Base-by-base conservation (phyloP, 2,797 vertebrate genomes). In the Sylvia borin region DNA sequence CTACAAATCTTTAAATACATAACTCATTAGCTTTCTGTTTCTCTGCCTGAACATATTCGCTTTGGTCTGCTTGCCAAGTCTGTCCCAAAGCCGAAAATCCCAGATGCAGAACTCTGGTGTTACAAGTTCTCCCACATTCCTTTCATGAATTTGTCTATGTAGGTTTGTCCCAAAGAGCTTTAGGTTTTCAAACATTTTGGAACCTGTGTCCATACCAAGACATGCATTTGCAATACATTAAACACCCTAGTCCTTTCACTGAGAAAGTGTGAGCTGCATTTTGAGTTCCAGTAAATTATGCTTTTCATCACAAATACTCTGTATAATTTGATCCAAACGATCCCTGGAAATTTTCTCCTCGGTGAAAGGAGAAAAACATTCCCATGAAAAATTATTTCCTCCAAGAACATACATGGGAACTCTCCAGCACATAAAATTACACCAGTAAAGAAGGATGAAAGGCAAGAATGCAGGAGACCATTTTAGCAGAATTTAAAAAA, bases 321-420 rank as follows among this genome's bases (percentile, higher is more conserved):
- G 34, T 40, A 64, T 43, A 1, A 73, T 79, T 94, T 93, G 77
- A 95, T 94, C 80, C 75, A 93, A 93, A 83, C 77, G 67, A 92
- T 54, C 78, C 50, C 89, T 85, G 72, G 81, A 92, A 96, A 92
- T 60, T 53, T 71, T 47, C 34, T 92, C 38, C 50, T 88, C 0
- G 0, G 64, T 83, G 84, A 95, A 94, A 93, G 57, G 50, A 87
- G 38, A 91, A 95, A 93, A 93, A 90, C 47, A 79, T 61, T 85
- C 60, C 45, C 64, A 74, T 77, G 74, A 95, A 95, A 95, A 95
- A 93, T 80, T 71, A 87, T 82, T 95, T 92, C 93, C 92, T 94
- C 61, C 57, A 82, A 71, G 83, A 95, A 92, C 67, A 87, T 64
- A 90, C 83, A 84, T 67, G 71, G 64, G 86, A 93, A 90, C 64